phyloP scores from a whole-genome alignment of 2,113 vertebrate species.

The Vombatus ursinus region DNA sequence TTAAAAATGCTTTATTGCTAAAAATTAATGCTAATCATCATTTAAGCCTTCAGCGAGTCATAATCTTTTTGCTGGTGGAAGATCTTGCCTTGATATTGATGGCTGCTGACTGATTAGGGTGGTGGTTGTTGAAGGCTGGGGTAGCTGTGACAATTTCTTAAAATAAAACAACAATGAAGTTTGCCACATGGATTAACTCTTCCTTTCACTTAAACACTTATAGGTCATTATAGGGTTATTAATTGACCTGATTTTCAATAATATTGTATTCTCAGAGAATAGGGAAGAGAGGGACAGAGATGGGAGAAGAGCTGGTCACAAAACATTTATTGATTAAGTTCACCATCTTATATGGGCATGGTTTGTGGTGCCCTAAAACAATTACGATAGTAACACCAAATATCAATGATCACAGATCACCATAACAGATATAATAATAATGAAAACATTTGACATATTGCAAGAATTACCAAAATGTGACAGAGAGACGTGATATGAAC shows the following conservation, averaged over 20 bases:
- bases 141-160: not conserved
- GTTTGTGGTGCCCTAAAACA: not conserved
- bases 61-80: not conserved
- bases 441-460: not conserved
- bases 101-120: not conserved
- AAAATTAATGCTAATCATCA: not conserved
- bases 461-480: not conserved
- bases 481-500: not conserved
- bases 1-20: not conserved
- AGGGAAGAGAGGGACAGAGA: not conserved
- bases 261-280: not conserved
- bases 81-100: not conserved
- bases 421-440: not conserved
- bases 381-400: not conserved
- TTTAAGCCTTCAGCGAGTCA: not conserved
- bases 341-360: not conserved
- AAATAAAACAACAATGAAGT: not conserved
- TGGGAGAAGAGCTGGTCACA: not conserved
- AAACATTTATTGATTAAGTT: not conserved
- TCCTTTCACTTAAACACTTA: not conserved
- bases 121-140: not conserved
- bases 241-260: not conserved
- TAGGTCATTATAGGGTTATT: not conserved
- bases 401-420: not conserved
- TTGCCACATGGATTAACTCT: not conserved